Evolutionary conservation across 1,140 invertebrate genomes (phyloP), one percentile per base, ranked within the genome.

Genomic region (Acromyrmex echinatior): DNA sequence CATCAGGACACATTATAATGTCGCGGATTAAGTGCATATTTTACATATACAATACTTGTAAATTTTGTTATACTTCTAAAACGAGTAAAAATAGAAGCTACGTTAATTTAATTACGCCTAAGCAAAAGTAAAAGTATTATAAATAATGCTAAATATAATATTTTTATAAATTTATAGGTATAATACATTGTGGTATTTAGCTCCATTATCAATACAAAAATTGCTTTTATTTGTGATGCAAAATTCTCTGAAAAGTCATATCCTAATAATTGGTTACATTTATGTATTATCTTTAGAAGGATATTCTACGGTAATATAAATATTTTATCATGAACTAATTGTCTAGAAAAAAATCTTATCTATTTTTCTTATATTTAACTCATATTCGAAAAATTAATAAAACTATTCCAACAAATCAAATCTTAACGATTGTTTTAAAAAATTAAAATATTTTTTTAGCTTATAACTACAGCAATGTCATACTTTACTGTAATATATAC

Each of bases 151-250:
- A 45, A 45, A 45, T 45, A 0, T 45, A 45, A 45, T 7, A 45
- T 45, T 45, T 45, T 45, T 45, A 45, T 45, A 45, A 25, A 56
- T 18, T 28, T 49, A n/a, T 21, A 91, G 88, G 3, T 91, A 86
- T 53, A 45, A 10, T 18, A 79, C 66, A 3, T 60, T 89, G 35
- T 92, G 89, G 87, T 86, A 89, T 51, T 68, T 31, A 49, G 53
- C 81, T 39, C 79, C 87, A 3, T 10, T 79, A 28, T 39, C 77
- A 9, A 21, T 58, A 18, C 82, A 91, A 58, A 88, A 87, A 76
- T 68, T 90, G 16, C 66, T 90, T 14, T 65, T 88, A 73, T 53
- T 88, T 25, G 66, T 70, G 21, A 86, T 91, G 87, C 62, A 88
- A 31, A 81, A 71, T 81, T 79, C 63, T 86, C 0, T 66, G 0